Evolutionary conservation across 2,888 invertebrate species (phyloP).

Genomic region (Andrena minutula): DNA sequence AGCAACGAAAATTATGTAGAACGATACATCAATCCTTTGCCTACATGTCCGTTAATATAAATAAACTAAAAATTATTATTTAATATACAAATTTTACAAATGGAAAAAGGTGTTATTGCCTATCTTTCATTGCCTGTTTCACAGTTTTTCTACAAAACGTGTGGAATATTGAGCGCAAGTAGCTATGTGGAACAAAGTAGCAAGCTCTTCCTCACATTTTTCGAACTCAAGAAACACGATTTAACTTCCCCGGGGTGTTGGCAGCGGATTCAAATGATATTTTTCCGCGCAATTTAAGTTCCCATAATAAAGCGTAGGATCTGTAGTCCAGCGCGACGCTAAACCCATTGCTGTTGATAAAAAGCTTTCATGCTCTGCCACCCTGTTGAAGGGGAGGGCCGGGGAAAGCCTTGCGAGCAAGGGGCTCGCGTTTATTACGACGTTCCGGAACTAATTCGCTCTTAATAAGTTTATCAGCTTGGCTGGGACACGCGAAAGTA

Average conservation of each 20-base stretch:
- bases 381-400: background rate
- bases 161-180: background rate
- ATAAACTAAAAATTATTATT: no score
- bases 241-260: constrained; percentile 5
- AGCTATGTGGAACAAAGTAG: background rate
- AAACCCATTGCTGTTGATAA: constrained; percentile 27
- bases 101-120: no score
- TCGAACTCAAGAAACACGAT: background rate
- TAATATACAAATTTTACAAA: no score
- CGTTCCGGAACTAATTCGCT: constrained; percentile 29
- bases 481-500: constrained; percentile 21
- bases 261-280: constrained; percentile 23
- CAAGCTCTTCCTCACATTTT: background rate
- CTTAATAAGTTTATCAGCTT: constrained; percentile 39
- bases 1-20: no score
- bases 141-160: no score
- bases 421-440: constrained; percentile 1
- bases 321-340: background rate
- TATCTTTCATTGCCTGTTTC: no score
- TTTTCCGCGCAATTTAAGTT: constrained; percentile 24
- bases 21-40: no score
- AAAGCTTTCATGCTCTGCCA: constrained; percentile 4
- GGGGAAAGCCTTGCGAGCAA: background rate
- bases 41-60: no score
- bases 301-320: background rate